Base-by-base conservation (phyloP, 2,888 invertebrate genomes). In the Lasioglossum morio region DNA sequence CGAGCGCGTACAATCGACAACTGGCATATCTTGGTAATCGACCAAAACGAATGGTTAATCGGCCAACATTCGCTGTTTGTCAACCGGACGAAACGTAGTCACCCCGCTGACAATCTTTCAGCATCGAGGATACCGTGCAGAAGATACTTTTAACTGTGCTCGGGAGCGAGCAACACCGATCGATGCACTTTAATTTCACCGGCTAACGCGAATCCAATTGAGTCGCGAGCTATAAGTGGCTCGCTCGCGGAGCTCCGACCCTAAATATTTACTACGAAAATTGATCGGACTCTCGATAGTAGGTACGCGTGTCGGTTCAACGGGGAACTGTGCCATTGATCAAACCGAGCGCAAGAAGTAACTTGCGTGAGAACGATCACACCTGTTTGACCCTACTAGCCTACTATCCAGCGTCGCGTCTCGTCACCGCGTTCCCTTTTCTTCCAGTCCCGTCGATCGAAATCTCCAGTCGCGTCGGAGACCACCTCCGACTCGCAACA, bases 341-440 rank as follows among this genome's bases (percentile, higher is more conserved):
- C 43, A 77, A 69, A 77, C 46, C 10, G 63, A 66, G 72, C 23
- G 66, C 37, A 46, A 80, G 48, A 77, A 79, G 76, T 48, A 72
- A 72, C 63, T 83, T 60, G 69, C 75, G 75, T 89, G 88, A 84
- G 88, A 88, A 79, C 48, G n/a, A 57, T 70, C 75, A 70, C 88
- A 88, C 74, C 84, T 89, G 88, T 48, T 63, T 40, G 43, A 77
- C 82, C 43, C 72, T 72, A 84, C 43, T 43, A 40, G 30, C 57
- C 74, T 74, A 46, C 16, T 72, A 72, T 30, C 63, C 30, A 30
- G 63, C 63, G 57, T 60, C 19, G 19, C 23, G 53, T 53, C 53
- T n/a, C 53, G 53, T 53, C 53, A 23, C 23, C 23, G 2, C 63
- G 63, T 16, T 63, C 63, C 63, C 63, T 63, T 63, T 63, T 63